A percentile compares a stretch with the other conserved stretches of the same genome.
Conservation (phyloP, 1,140 invertebrate genomes). For the Pseudomyrmex pallidus region DNA sequence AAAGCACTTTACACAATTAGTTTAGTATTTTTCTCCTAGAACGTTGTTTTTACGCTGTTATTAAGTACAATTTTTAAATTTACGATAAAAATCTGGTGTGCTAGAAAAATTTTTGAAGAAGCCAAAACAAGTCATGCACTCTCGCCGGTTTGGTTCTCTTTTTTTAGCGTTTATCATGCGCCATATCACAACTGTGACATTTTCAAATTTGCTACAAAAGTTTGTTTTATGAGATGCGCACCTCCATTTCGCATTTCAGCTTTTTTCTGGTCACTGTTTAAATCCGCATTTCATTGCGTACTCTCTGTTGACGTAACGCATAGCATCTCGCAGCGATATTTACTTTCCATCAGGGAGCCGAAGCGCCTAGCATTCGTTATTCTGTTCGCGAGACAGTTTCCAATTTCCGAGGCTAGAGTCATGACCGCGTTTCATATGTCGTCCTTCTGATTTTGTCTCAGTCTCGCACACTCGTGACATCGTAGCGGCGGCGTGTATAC, state of each 20-base stretch:
- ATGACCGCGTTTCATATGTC: constrained; percentile 45
- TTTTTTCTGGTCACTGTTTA: constrained; percentile 20
- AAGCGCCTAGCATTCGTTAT: constrained; percentile 67
- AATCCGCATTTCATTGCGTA: constrained; percentile 27
- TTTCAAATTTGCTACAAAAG: not conserved
- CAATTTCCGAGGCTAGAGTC: constrained; percentile 70
- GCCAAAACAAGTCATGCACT: not conserved
- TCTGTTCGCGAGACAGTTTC: constrained; percentile 71
- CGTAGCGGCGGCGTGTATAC: not conserved
- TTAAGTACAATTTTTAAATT: constrained; percentile 26
- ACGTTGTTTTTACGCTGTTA: constrained; percentile 29
- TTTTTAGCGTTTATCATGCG: constrained; percentile 7
- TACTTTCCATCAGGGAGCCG: constrained; percentile 58
- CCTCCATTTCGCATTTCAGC: not conserved
- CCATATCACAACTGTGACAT: not conserved
- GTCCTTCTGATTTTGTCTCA: constrained; percentile 42
- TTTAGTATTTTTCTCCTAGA: constrained; percentile 40
- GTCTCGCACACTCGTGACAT: not conserved
- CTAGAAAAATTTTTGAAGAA: not conserved
- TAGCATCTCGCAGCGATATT: constrained; percentile 58
- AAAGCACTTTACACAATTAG: constrained; percentile 49
- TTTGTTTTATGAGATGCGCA: constrained; percentile 20
- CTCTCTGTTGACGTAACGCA: constrained; percentile 48
- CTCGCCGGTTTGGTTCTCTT: not conserved
- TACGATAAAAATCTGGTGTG: not conserved